These are phyloP conservation scores for Netelia fuscicornis DNA, from an alignment of 2,888 invertebrate species.

Conservation along the genomic window DNA sequence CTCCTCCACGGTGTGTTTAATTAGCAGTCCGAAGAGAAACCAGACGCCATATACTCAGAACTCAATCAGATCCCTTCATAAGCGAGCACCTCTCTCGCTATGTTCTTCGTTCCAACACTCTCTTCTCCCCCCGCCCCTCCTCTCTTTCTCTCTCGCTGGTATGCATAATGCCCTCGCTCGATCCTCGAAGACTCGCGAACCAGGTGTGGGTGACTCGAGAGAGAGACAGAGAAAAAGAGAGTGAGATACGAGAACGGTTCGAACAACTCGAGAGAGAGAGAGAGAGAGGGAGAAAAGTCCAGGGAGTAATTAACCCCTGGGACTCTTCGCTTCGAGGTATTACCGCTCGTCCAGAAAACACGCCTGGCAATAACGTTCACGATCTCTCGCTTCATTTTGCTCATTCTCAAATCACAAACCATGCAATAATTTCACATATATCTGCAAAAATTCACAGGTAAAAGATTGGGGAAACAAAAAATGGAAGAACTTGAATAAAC, in stretches of 20 bases:
- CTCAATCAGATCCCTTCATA: slow-evolving; percentile 85
- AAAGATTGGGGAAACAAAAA: neutral
- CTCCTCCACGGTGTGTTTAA: slow-evolving; percentile 82
- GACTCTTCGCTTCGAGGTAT: slow-evolving; percentile 47
- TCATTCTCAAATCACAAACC: neutral
- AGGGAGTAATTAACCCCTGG: slow-evolving; percentile 65
- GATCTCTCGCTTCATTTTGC: neutral
- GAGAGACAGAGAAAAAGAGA: slow-evolving; percentile 33
- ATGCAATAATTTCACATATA: neutral
- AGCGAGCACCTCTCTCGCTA: slow-evolving; percentile 72
- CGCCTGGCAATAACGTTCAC: neutral
- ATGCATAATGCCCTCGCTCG: slow-evolving; percentile 80
- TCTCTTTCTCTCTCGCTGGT: slow-evolving; percentile 72
- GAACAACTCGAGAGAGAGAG: slow-evolving; percentile 31
- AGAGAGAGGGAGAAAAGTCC: slow-evolving; percentile 8
- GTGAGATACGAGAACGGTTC: slow-evolving; percentile 43
- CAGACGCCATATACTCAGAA: slow-evolving; percentile 84
- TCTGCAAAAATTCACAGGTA: no score
- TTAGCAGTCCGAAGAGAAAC: slow-evolving; percentile 82
- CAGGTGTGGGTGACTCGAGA: slow-evolving; percentile 65
- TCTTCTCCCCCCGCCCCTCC: slow-evolving; percentile 6
- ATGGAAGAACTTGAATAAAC: neutral
- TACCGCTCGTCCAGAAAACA: slow-evolving; percentile 17
- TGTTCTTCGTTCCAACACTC: slow-evolving; percentile 47
- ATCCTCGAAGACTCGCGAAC: slow-evolving; percentile 37